Evolutionary conservation across 1,140 invertebrate species (phyloP), one percentile per base, ranked within the genome.

Genomic region (Drosophila guanche): DNA sequence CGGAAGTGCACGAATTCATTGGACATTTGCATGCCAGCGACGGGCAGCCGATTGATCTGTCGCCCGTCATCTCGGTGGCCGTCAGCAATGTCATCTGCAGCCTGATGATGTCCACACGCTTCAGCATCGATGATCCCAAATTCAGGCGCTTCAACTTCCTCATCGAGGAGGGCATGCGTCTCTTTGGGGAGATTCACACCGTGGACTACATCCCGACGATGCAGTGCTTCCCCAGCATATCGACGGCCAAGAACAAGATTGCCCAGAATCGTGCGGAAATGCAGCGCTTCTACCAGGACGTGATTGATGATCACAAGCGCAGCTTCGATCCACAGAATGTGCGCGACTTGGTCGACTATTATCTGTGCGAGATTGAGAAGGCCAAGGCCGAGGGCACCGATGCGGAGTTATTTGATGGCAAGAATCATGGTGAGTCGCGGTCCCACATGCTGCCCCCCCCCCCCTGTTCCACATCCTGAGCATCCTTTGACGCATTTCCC

Each of bases 41-140:
- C 43, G 94, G 94, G 0, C 92, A 92, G 8, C 93, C 96, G 1
- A 94, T 95, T 4, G 94, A 96, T 78, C 90, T 96, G 14, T 95
- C 95, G 4, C 94, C 94, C 0, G 92, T 94, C 2, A 92, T 98
- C 14, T 95, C 95, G n/a, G 94, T 96, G 61, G 95, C 96, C 3
- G 95, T 98, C 53, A 96, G 95, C 84, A 99, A 98, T 91, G 96
- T 98, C 0, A 98, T 99, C 61, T 98, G 97, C 90, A 95, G 95
- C 23, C 94, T 98, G 33, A 94, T 97, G 67, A 98, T 98, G 97
- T 96, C 96, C 14, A 94, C 97, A 0, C 93, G 97, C 5, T 98
- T 98, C 90, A 94, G 94, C 43, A 93, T 95, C 66, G 94, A 95
- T 12, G 96, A 97, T 76, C 90, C 92, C 1, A 93, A 94, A 14